These are phyloP conservation scores for Acronicta alni DNA, from an alignment of 2,888 invertebrate species.

Conservation along the genomic window DNA sequence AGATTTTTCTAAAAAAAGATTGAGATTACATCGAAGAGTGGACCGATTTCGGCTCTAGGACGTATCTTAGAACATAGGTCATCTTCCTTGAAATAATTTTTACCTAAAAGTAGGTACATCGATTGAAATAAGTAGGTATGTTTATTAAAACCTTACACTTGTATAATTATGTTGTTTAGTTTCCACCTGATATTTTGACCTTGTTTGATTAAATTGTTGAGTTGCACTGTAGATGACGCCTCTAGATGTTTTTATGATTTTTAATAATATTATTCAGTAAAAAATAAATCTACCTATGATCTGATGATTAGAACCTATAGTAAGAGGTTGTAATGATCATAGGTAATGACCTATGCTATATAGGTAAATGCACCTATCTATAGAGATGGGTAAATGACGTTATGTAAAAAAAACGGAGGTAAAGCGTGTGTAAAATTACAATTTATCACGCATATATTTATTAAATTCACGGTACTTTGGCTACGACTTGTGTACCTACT, in stretches of 20 bases:
- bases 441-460: constrained; percentile 18
- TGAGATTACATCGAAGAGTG: neutral
- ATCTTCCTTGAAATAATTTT: neutral
- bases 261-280: too few species aligned
- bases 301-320: too few species aligned
- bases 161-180: neutral
- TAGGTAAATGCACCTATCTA: too few species aligned
- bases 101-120: neutral
- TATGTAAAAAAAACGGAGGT: neutral
- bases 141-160: too few species aligned
- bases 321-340: too few species aligned
- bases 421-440: constrained; percentile 28
- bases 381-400: too few species aligned
- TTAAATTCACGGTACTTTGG: constrained; percentile 28
- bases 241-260: too few species aligned
- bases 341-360: too few species aligned
- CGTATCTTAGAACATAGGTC: too few species aligned
- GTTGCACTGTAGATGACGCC: neutral
- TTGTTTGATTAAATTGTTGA: neutral
- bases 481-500: constrained; percentile 13
- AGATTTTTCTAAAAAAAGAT: too few species aligned
- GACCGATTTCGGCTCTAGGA: too few species aligned
- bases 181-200: neutral
- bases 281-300: too few species aligned
- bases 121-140: neutral